Evolutionary conservation across 2,888 invertebrate genomes (phyloP).

Genomic region (Branchipolynoe longqiensis): DNA sequence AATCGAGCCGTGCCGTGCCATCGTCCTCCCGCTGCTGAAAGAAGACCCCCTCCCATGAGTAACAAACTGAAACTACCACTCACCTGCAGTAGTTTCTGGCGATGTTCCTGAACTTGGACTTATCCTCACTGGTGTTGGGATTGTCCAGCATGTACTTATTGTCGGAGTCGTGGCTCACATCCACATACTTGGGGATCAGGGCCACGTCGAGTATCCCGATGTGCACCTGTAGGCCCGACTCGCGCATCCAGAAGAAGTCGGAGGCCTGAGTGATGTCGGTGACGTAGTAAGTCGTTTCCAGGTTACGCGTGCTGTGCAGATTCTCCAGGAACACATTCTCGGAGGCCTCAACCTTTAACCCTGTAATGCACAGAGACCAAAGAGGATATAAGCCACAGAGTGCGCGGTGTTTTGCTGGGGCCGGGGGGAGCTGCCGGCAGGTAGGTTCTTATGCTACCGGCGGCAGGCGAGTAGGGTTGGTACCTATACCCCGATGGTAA

Average conservation of each 20-base stretch:
- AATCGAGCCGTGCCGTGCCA: no score
- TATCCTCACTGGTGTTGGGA: constrained; percentile 69
- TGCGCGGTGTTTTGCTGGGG: no score
- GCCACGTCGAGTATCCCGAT: constrained; percentile 76
- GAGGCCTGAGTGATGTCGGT: constrained; percentile 76
- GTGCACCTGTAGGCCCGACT: constrained; percentile 77
- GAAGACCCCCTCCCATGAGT: background rate
- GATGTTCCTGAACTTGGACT: constrained; percentile 71
- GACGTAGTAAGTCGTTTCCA: constrained; percentile 75
- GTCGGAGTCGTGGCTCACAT: constrained; percentile 76
- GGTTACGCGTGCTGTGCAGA: constrained; percentile 71
- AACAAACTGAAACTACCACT: background rate
- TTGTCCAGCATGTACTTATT: constrained; percentile 70
- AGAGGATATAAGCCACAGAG: constrained; percentile 25
- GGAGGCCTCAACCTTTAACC: constrained; percentile 69
- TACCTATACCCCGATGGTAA: no score
- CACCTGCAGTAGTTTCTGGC: constrained; percentile 78
- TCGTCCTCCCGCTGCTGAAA: no score
- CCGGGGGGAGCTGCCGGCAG: no score
- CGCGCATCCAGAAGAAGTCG: constrained; percentile 76
- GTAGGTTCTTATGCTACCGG: no score
- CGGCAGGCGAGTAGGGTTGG: no score
- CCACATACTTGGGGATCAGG: constrained; percentile 79
- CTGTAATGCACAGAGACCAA: constrained; percentile 56
- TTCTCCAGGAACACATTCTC: constrained; percentile 78